Evolutionary conservation across 2,888 invertebrate genomes (phyloP), one percentile per base, ranked within the genome.

Genomic region (Nipponacmea schrenckii): DNA sequence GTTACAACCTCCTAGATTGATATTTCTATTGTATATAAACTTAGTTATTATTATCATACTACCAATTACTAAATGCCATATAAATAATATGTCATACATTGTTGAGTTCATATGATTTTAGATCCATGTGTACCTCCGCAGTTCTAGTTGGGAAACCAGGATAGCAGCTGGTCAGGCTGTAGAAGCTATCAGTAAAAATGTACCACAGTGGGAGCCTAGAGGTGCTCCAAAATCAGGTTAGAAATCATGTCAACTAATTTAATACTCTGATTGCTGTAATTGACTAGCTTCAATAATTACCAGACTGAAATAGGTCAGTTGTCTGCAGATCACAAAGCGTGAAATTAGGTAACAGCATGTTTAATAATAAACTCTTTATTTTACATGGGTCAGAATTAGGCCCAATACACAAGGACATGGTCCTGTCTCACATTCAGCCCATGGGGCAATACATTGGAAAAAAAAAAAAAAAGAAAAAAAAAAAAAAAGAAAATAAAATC

Each of bases 81-180:
- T n/a, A n/a, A n/a, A n/a, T n/a, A n/a, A n/a, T 27, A 68, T 63
- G 14, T 20, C 17, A 15, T 20, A 63, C n/a, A n/a, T n/a, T n/a
- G n/a, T n/a, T n/a, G n/a, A n/a, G n/a, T n/a, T n/a, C 1, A 8
- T 39, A 39, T 39, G 7, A 39, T 92, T 92, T 65, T 91, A 96
- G 83, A 93, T 96, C 24, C 93, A 94, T 83, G 92, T 91, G 62
- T 94, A 95, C 85, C 90, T 97, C 67, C 87, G 88, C 65, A 94
- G 94, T 71, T 79, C 77, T 39, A 94, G 93, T 76, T 98, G 98
- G 98, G 97, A 98, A 86, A 97, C 97, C 0, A 91, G 98, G 77
- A 94, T 97, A 72, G 97, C 97, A 10, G 97, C 97, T 39, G 94
- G 96, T 1, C 96, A 96, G 91, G 96, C 97, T 0, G 93, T 97